phyloP scores from a whole-genome alignment of 2,797 vertebrate species.

The Neosalanx taihuensis region DNA sequence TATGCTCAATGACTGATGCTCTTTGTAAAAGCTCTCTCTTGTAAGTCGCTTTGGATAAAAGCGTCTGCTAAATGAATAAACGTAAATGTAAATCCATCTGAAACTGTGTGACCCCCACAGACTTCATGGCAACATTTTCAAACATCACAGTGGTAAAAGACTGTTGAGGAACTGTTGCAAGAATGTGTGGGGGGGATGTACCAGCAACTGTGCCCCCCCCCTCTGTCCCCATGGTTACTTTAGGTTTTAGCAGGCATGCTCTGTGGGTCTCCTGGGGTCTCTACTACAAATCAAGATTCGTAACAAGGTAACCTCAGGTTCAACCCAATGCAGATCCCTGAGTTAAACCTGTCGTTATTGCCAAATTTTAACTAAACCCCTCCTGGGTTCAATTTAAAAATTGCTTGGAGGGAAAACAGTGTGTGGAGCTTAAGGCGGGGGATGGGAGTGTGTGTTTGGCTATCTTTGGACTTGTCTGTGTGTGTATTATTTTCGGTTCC shows the following conservation, averaged over 20 bases:
- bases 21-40: too few relatives aligned
- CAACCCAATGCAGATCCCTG: too few relatives aligned
- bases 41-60: too few relatives aligned
- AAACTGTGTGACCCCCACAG: background rate
- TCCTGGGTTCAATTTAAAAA: too few relatives aligned
- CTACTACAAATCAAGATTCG: too few relatives aligned
- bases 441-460: background rate
- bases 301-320: too few relatives aligned
- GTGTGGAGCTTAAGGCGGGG: background rate
- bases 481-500: constrained; percentile 19
- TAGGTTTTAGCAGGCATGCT: constrained; percentile 13
- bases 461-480: background rate
- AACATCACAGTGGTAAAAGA: background rate
- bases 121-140: background rate
- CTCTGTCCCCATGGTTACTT: constrained; percentile 20
- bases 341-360: too few relatives aligned
- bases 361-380: constrained; percentile 16
- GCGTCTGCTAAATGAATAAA: too few relatives aligned
- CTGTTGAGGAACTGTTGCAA: background rate
- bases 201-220: constrained; percentile 11
- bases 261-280: constrained; percentile 10
- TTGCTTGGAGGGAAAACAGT: background rate
- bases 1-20: too few relatives aligned
- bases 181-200: constrained; percentile 9
- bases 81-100: too few relatives aligned